Evolutionary conservation across 2,113 vertebrate species (phyloP).

Genomic region (Tretioscincus oriximinensis): DNA sequence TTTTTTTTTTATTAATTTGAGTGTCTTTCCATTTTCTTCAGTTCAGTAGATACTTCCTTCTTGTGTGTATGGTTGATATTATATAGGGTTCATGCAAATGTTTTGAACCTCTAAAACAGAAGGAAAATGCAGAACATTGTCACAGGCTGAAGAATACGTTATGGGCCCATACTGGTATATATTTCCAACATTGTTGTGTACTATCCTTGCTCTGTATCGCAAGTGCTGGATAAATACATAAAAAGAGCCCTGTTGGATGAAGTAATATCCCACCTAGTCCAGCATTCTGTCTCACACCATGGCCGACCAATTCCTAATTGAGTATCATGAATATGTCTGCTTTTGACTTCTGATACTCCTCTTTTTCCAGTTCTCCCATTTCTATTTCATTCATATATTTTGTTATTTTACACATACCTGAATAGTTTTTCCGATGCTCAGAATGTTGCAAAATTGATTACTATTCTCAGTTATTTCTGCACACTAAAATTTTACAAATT

Average conservation of each 20-base stretch:
- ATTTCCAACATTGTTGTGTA: not conserved
- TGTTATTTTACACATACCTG: not conserved
- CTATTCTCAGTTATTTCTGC: not conserved
- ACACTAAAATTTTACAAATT: not conserved
- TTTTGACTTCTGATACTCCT: not conserved
- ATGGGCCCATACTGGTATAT: not conserved
- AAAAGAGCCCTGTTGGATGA: no score
- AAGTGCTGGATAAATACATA: not conserved
- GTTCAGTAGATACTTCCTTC: not conserved
- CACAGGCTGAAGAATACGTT: not conserved
- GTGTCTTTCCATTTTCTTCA: no score
- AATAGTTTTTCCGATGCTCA: not conserved
- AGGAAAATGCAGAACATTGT: not conserved
- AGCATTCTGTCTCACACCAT: no score
- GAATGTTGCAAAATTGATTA: not conserved
- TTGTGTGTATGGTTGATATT: not conserved
- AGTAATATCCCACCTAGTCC: no score
- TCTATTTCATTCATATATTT: not conserved
- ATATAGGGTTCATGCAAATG: not conserved
- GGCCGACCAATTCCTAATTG: not conserved
- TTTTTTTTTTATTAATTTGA: not conserved
- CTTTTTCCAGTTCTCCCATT: not conserved
- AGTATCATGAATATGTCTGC: not conserved
- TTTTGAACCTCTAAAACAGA: not conserved
- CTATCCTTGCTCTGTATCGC: not conserved